A percentile compares a stretch with the other conserved stretches of the same genome.
Evolutionary conservation across 2,888 invertebrate species (phyloP).

Genomic region (Parelbella ahira): DNA sequence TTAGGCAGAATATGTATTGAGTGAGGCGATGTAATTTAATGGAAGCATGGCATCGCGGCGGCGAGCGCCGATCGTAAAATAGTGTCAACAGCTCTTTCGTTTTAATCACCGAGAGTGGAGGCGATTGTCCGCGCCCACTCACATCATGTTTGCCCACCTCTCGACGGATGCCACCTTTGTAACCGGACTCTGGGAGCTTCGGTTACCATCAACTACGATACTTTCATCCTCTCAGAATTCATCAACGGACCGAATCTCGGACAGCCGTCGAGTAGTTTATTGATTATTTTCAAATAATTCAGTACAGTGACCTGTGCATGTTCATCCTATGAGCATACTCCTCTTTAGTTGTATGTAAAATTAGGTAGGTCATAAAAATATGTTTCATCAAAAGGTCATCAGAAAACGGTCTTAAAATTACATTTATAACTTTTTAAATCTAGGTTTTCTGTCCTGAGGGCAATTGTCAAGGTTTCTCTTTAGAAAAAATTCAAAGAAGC

Average conservation of each 20-base stretch:
- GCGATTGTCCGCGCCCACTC: slow-evolving; percentile 69
- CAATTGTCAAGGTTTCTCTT: no score
- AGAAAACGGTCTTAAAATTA: no score
- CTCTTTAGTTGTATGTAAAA: no score
- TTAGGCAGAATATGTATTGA: slow-evolving; percentile 33
- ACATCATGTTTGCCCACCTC: slow-evolving; percentile 67
- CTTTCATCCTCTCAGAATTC: slow-evolving; percentile 53
- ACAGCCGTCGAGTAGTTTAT: slow-evolving; percentile 35
- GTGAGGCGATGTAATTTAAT: slow-evolving; percentile 56
- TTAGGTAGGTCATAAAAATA: no score
- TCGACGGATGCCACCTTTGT: slow-evolving; percentile 69
- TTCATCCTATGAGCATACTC: no score
- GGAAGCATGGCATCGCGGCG: slow-evolving; percentile 45
- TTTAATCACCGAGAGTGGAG: slow-evolving; percentile 77
- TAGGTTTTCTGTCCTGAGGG: no score
- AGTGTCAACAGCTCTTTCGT: slow-evolving; percentile 73
- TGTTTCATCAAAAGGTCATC: no score
- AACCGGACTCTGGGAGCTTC: slow-evolving; percentile 56
- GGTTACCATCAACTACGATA: slow-evolving; percentile 55
- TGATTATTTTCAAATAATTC: slow-evolving; percentile 40
- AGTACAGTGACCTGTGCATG: no score
- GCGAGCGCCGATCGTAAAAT: slow-evolving; percentile 64
- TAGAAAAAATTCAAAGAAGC: no score
- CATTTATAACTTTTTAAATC: no score
- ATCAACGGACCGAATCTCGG: slow-evolving; percentile 45